These are phyloP conservation scores for Sebastes minor DNA, from an alignment of 2,797 vertebrate species.

Conservation along the genomic window DNA sequence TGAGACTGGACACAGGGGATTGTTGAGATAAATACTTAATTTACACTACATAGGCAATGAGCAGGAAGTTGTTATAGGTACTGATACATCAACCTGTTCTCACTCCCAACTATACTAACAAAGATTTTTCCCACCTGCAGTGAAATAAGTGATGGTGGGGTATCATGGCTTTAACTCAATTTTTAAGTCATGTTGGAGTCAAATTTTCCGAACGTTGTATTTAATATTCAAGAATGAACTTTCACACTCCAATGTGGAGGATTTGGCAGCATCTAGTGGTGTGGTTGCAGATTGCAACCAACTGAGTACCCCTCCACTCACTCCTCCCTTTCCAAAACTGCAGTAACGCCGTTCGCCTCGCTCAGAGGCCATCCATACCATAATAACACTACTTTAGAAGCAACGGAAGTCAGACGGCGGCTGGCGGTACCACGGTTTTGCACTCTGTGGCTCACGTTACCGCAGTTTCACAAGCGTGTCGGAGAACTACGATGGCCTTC, in stretches of 20 bases:
- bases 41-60: neutral
- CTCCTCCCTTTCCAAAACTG: too few relatives aligned
- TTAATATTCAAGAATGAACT: too few relatives aligned
- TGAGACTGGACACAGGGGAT: neutral
- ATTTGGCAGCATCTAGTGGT: too few relatives aligned
- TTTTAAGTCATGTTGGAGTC: neutral
- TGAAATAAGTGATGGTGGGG: neutral
- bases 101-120: neutral
- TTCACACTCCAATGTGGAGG: too few relatives aligned
- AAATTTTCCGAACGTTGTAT: neutral
- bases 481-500: too few relatives aligned
- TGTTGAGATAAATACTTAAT: neutral
- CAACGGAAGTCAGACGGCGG: neutral
- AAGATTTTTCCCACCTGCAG: neutral
- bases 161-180: neutral
- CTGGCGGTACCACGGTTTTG: too few relatives aligned
- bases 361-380: too few relatives aligned
- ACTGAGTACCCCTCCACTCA: too few relatives aligned
- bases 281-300: too few relatives aligned
- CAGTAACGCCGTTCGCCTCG: too few relatives aligned
- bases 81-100: neutral
- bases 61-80: neutral
- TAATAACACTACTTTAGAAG: neutral
- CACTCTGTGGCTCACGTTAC: too few relatives aligned
- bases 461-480: too few relatives aligned